phyloP scores from a whole-genome alignment of 2,888 invertebrate species.

The Scrobipalpa costella region DNA sequence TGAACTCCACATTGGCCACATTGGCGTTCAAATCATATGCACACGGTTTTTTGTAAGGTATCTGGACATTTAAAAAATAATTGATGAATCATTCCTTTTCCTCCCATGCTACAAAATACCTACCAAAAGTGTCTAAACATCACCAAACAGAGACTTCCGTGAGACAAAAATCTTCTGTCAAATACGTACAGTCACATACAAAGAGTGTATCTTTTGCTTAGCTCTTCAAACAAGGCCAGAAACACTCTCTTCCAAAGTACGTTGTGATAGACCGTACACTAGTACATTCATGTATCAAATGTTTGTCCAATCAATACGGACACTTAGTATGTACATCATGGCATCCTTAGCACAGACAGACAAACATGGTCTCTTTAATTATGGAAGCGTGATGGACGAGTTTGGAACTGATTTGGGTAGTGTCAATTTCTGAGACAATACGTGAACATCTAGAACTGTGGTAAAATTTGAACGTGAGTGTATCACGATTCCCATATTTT shows the following conservation, averaged over 20 bases:
- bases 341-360: constrained; percentile 34
- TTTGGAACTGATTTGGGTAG: constrained; percentile 32
- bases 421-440: constrained; percentile 24
- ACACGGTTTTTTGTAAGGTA: too few relatives aligned
- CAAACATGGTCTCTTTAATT: constrained; percentile 39
- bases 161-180: constrained; percentile 28
- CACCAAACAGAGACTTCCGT: constrained; percentile 32
- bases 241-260: too few relatives aligned
- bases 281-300: constrained; percentile 7
- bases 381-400: constrained; percentile 38
- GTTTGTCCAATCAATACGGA: constrained; percentile 31
- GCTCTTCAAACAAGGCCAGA: too few relatives aligned
- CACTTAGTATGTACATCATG: constrained; percentile 36
- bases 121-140: constrained; percentile 28
- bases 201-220: not conserved
- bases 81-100: not conserved
- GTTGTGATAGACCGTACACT: not conserved
- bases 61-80: too few relatives aligned
- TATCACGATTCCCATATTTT: too few relatives aligned
- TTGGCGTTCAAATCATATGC: too few relatives aligned
- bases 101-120: constrained; percentile 19
- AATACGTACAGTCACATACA: not conserved
- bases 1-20: too few relatives aligned
- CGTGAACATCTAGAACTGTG: constrained; percentile 19
- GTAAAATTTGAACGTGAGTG: not conserved